Base-by-base conservation (phyloP, 1,140 invertebrate species). In the Archegozetes longisetosus region DNA sequence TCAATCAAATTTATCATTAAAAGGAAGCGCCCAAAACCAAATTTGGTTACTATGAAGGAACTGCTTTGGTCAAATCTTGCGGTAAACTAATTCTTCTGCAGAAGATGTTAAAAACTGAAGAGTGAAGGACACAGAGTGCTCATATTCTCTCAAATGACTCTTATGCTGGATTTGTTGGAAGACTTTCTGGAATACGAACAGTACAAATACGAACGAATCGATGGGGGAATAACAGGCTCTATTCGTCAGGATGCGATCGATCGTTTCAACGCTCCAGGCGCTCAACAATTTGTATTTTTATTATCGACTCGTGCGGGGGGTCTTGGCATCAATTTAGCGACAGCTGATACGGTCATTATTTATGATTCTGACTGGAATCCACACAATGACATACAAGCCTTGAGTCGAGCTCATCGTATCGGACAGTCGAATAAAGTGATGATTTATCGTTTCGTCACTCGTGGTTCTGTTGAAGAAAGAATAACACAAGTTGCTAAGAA, bases 291-390 rank as follows among this genome's bases (percentile, higher is more conserved):
- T 75, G 88, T 89, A 0, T 99, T 99, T 72, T 74, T 99, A 60
- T 75, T 99, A 2, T 98, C 94, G 0, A 99, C 96, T 4, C 80
- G 94, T 67, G 94, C 96, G 57, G 96, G 96, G 65, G 96, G 96
- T 75, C 76, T 99, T 49, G 96, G 96, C 72, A 98, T 99, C 66
- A 99, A 99, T 75, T 81, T 99, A 70, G 95, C 96, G 2, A 98
- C 95, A 1, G 95, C 96, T 2, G 96, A 99, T 69, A 99, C 95
- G 59, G 96, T 99, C 50, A 74, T 99, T 65, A 99, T 99, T 66
- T 99, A 98, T 65, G 96, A 99, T 74, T 96, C 91, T 0, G 96
- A 99, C 76, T 99, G 96, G 96, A 98, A 98, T 82, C 95, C 95
- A 2, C 94, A 98, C 73, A 99, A 98, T 70, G 95, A 99, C 68